Percentiles rank a stretch among this genome's conserved stretches.
Conservation (phyloP, 2,113 vertebrate species). For the Nanorana parkeri region DNA sequence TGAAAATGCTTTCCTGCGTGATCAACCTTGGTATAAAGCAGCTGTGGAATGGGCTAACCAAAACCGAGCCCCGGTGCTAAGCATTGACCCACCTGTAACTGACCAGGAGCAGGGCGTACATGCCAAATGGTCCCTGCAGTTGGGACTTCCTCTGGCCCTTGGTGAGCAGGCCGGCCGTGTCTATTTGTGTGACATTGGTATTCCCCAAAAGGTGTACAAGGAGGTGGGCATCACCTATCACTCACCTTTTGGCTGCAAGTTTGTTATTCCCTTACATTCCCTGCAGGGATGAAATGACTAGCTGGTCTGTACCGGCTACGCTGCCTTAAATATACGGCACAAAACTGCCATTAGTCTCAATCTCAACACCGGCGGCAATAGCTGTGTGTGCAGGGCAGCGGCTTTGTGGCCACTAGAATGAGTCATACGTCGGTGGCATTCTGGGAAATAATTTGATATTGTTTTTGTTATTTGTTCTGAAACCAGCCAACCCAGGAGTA, state of each 20-base stretch:
- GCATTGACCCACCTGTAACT: conserved; percentile 90
- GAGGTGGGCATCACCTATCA: conserved; percentile 96
- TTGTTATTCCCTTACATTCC: conserved; percentile 94
- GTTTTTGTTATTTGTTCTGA: background rate
- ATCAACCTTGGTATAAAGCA: conserved; percentile 95
- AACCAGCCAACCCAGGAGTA: background rate
- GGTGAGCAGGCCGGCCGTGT: conserved; percentile 88
- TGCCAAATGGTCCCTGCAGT: conserved; percentile 94
- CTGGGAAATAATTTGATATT: background rate
- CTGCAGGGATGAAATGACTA: conserved; percentile 68
- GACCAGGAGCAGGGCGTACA: conserved; percentile 88
- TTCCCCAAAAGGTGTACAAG: conserved; percentile 92
- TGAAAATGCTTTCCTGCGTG: conserved; percentile 90
- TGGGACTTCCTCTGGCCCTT: conserved; percentile 89
- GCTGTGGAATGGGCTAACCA: conserved; percentile 96
- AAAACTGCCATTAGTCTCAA: background rate
- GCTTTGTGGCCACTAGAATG: background rate
- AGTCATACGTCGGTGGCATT: background rate
- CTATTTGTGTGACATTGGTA: conserved; percentile 95
- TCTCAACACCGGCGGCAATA: background rate
- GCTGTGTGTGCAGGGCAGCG: background rate
- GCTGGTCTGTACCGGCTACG: background rate
- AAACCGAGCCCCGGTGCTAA: conserved; percentile 93
- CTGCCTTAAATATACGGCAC: conserved; percentile 26
- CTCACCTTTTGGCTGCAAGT: conserved; percentile 97